Evolutionary conservation across 2,888 invertebrate species (phyloP), one percentile per base, ranked within the genome.

Genomic region (Eremobia ochroleuca): DNA sequence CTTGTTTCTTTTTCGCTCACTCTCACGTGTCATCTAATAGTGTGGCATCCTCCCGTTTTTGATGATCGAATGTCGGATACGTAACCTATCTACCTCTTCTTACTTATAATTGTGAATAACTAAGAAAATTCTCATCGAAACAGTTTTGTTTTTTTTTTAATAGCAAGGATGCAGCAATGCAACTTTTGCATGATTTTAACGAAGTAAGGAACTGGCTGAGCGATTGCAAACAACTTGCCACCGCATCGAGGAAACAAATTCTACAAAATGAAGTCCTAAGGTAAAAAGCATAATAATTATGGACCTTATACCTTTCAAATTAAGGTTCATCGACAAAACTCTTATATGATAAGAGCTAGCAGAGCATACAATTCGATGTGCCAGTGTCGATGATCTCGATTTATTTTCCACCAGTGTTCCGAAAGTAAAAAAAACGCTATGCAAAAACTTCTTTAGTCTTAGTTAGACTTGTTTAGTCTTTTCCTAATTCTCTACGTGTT

Each of bases 121-220:
- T 55, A n/a, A 55, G 11, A 55, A 55, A 1, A 55, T 55, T n/a
- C n/a, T n/a, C 52, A 55, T 25, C 25, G 21, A 13, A n/a, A 55
- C 25, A 4, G n/a, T n/a, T 1, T 62, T 25, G 6, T 37, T 62
- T 58, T n/a, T 66, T 62, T 62, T 58, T n/a, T 66, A 59, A 40
- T 85, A 97, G 97, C 79, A 96, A 97, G 97, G 98, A 95, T 71
- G 99, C 99, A 4, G 99, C 99, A 0, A 94, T 98, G 66, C 98
- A 98, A 88, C 95, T 99, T 64, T 94, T 98, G 37, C 97, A 98
- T n/a, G 99, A 99, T 94, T 98, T 99, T 91, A 98, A 98, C 72
- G 97, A 98, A 89, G 98, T 99, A 0, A 97, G 97, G 15, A 97
- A 97, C 37, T 99, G 99, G 99, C 96, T 99, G 70, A 97, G 97